phyloP scores from a whole-genome alignment of 2,888 invertebrate genomes.

The Dione vanillae region DNA sequence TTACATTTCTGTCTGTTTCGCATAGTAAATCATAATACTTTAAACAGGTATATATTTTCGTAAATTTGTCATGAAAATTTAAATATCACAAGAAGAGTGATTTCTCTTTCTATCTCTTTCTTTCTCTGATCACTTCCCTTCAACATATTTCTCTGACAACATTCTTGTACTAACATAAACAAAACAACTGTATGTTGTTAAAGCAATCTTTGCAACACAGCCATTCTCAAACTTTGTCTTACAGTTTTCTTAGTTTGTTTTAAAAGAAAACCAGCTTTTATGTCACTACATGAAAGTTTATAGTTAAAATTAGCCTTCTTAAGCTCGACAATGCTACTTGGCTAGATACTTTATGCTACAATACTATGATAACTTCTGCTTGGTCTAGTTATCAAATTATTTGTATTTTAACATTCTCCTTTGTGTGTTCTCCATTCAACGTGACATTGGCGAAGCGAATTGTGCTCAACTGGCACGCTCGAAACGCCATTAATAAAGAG shows the following conservation, averaged over 20 bases:
- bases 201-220: slow-evolving; percentile 29
- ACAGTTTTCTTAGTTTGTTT: slow-evolving; percentile 39
- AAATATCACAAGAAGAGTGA: too few species aligned
- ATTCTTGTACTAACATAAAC: slow-evolving; percentile 14
- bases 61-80: too few species aligned
- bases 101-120: background rate
- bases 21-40: too few species aligned
- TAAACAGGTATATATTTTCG: too few species aligned
- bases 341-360: slow-evolving; percentile 4
- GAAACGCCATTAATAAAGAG: too few species aligned
- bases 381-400: background rate
- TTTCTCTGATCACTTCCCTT: background rate
- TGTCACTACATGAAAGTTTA: slow-evolving; percentile 37
- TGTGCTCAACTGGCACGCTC: too few species aligned
- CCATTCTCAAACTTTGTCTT: slow-evolving; percentile 36
- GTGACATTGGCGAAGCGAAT: too few species aligned
- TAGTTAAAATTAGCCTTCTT: slow-evolving; percentile 40
- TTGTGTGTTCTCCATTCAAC: too few species aligned
- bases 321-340: slow-evolving; percentile 32
- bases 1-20: too few species aligned
- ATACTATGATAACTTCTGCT: background rate
- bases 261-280: slow-evolving; percentile 44
- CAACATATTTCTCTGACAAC: background rate
- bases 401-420: background rate
- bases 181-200: slow-evolving; percentile 26